phyloP scores from a whole-genome alignment of 2,797 vertebrate species.

The Gobionotothen gibberifrons region DNA sequence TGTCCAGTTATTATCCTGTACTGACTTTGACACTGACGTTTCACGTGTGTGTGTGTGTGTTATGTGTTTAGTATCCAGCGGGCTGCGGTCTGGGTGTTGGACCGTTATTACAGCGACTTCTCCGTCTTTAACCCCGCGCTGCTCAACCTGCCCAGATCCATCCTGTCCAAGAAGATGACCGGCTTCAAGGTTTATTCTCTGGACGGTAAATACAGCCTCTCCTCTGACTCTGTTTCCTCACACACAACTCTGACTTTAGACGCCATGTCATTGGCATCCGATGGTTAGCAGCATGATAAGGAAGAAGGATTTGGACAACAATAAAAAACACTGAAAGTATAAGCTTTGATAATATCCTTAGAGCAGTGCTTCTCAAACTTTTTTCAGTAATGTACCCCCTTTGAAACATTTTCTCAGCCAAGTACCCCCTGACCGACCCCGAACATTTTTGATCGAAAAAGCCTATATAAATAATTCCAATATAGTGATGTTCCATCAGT shows the following conservation, averaged over 20 bases:
- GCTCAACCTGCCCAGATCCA: conserved; percentile 96
- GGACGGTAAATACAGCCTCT: conserved; percentile 70
- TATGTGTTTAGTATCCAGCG: conserved; percentile 90
- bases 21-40: conserved; percentile 1
- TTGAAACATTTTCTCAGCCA: too few relatives aligned
- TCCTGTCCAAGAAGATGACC: conserved; percentile 97
- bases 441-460: too few relatives aligned
- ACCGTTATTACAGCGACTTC: conserved; percentile 97
- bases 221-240: conserved; percentile 1
- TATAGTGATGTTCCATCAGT: too few relatives aligned
- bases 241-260: background rate
- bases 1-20: background rate
- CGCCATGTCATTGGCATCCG: background rate
- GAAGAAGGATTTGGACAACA: too few relatives aligned
- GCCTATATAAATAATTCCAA: too few relatives aligned
- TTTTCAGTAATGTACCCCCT: too few relatives aligned
- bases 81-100: conserved; percentile 94
- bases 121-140: conserved; percentile 96
- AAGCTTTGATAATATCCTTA: too few relatives aligned
- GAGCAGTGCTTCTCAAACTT: too few relatives aligned
- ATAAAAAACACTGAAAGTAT: too few relatives aligned
- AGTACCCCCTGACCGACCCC: too few relatives aligned
- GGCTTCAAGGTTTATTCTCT: conserved; percentile 98
- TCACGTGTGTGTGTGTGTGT: too few relatives aligned
- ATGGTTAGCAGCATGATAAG: too few relatives aligned